Evolutionary conservation across 2,113 vertebrate species (phyloP).

Genomic region (Oenanthe oenanthe): DNA sequence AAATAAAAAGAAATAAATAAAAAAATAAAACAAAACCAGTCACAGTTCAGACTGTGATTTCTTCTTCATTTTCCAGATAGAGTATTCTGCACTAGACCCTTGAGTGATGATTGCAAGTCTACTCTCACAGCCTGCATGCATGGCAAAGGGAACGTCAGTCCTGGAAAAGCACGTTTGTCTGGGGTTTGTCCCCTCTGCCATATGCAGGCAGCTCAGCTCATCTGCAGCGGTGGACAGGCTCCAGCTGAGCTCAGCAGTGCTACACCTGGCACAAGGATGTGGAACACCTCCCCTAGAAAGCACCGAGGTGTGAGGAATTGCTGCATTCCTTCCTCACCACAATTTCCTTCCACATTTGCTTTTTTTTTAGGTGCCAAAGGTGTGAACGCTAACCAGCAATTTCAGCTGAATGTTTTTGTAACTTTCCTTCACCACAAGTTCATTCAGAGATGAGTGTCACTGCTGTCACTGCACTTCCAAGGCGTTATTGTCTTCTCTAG

Average conservation of each 20-base stretch:
- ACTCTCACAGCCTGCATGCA: not conserved
- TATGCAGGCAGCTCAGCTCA: not conserved
- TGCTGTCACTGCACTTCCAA: not conserved
- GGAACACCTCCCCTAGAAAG: not conserved
- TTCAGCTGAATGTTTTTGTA: not conserved
- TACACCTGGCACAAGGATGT: not conserved
- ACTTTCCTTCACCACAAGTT: not conserved
- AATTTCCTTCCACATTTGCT: not conserved
- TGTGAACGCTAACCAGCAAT: not conserved
- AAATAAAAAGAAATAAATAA: too few relatives aligned
- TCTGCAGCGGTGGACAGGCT: not conserved
- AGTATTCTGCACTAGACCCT: not conserved
- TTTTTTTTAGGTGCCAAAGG: not conserved
- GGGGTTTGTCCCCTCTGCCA: not conserved
- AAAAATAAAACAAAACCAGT: not conserved
- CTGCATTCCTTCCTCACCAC: slow-evolving; percentile 7
- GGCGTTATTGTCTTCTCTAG: not conserved
- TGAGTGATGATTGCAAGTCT: not conserved
- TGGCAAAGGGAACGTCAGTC: rapidly evolving
- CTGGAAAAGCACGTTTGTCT: not conserved
- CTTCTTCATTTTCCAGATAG: not conserved
- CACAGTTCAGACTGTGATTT: not conserved
- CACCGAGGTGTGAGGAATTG: not conserved
- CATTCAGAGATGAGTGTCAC: not conserved
- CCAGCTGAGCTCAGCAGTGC: not conserved